phyloP scores from a whole-genome alignment of 2,888 invertebrate species.

The Phalera bucephala region DNA sequence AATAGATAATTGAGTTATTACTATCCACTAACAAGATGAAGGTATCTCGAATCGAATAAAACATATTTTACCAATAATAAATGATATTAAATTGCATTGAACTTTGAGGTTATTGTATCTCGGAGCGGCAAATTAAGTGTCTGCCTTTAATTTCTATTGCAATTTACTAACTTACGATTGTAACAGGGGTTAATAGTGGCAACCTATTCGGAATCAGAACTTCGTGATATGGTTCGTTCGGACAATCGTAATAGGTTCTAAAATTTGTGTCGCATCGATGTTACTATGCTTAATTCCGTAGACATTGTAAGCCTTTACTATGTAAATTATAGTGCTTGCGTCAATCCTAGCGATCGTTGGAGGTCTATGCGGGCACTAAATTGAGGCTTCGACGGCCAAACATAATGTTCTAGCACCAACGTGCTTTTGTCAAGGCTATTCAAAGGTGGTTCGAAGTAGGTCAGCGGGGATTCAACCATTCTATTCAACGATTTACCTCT shows the following conservation, averaged over 20 bases:
- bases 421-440: constrained; percentile 72
- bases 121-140: constrained; percentile 33
- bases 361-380: constrained; percentile 70
- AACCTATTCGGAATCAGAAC: constrained; percentile 37
- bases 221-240: constrained; percentile 42
- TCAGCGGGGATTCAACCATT: constrained; percentile 68
- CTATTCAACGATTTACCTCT: too few relatives aligned
- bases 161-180: constrained; percentile 31
- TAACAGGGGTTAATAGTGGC: constrained; percentile 35
- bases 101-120: constrained; percentile 26
- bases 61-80: background rate
- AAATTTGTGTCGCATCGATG: constrained; percentile 43
- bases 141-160: constrained; percentile 25
- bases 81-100: constrained; percentile 12
- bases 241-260: constrained; percentile 45
- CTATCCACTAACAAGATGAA: background rate
- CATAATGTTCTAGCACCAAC: constrained; percentile 73
- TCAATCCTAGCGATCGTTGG: constrained; percentile 49
- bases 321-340: constrained; percentile 33
- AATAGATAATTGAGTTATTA: constrained; percentile 1
- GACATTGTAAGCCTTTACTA: constrained; percentile 17
- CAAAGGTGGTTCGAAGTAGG: constrained; percentile 75
- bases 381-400: constrained; percentile 61
- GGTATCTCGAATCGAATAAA: background rate
- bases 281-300: background rate